phyloP scores from a whole-genome alignment of 2,888 invertebrate species.

The Aethes cnicana region DNA sequence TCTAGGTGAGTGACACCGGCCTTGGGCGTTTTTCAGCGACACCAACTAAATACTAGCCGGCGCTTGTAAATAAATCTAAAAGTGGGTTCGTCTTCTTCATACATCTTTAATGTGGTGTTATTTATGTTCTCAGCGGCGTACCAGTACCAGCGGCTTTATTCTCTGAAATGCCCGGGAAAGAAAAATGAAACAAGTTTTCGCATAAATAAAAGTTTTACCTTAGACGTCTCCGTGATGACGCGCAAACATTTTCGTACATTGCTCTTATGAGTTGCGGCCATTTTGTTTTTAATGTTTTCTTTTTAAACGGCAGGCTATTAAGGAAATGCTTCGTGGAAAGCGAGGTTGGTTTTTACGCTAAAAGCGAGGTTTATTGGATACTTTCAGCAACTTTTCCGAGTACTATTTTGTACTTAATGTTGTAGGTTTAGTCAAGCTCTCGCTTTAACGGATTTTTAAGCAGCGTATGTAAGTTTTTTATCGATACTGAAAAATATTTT shows the following conservation, averaged over 20 bases:
- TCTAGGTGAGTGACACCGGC: constrained; percentile 10
- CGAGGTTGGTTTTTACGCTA: constrained; percentile 33
- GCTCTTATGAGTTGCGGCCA: constrained; percentile 45
- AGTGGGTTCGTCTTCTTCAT: constrained; percentile 52
- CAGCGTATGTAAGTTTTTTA: not conserved
- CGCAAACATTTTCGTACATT: constrained; percentile 55
- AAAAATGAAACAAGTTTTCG: constrained; percentile 76
- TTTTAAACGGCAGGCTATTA: constrained; percentile 36
- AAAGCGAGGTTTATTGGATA: constrained; percentile 34
- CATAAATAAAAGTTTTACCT: constrained; percentile 74
- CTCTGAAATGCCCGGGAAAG: constrained; percentile 56
- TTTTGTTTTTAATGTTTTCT: constrained; percentile 42
- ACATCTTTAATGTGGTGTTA: constrained; percentile 63
- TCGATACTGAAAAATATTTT: not conserved
- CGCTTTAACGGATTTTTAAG: constrained; percentile 1
- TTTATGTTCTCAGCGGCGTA: constrained; percentile 54
- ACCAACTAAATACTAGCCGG: constrained; percentile 15
- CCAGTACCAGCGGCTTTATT: constrained; percentile 52
- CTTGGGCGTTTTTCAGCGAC: constrained; percentile 15
- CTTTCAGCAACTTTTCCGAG: constrained; percentile 26
- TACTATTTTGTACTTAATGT: constrained; percentile 17
- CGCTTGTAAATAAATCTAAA: constrained; percentile 54
- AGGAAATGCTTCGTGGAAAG: constrained; percentile 34
- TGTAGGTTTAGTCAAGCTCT: constrained; percentile 6
- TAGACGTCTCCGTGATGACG: constrained; percentile 56